A percentile compares a stretch with the other conserved stretches of the same genome.
phyloP scores from a whole-genome alignment of 1,140 invertebrate species.

The Callitettix versicolor region DNA sequence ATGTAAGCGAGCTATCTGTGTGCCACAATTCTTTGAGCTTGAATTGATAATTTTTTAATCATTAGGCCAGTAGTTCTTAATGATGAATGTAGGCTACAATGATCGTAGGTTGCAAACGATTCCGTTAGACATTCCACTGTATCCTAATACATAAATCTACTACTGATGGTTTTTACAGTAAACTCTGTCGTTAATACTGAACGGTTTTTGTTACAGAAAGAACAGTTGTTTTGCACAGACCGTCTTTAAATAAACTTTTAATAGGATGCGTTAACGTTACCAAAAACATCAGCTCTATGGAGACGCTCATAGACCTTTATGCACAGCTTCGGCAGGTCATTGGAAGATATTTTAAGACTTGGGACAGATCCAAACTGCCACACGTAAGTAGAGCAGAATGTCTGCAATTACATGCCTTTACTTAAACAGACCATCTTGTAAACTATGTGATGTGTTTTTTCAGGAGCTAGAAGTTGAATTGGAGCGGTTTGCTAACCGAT shows the following conservation, averaged over 20 bases:
- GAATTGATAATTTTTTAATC: no score
- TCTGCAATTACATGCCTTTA: no score
- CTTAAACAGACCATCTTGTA: no score
- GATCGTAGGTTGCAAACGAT: no score
- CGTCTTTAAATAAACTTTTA: neutral
- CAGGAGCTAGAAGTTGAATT: slow-evolving; percentile 3
- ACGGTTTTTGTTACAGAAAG: neutral
- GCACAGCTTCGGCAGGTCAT: slow-evolving; percentile 4
- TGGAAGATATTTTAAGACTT: neutral
- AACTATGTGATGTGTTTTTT: no score
- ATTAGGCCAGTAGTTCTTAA: no score
- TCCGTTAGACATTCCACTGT: neutral
- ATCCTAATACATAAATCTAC: neutral
- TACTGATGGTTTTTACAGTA: neutral
- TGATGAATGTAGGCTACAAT: no score
- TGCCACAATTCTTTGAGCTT: no score
- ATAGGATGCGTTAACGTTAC: neutral
- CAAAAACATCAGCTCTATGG: neutral
- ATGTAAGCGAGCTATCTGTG: no score
- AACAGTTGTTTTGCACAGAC: neutral
- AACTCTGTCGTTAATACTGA: no score
- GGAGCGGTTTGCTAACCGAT: neutral
- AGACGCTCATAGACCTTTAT: neutral
- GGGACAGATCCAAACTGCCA: slow-evolving; percentile 1
- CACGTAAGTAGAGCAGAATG: no score